Conservation (phyloP, 2,888 invertebrate species). For the Tetrapedia diversipes region DNA sequence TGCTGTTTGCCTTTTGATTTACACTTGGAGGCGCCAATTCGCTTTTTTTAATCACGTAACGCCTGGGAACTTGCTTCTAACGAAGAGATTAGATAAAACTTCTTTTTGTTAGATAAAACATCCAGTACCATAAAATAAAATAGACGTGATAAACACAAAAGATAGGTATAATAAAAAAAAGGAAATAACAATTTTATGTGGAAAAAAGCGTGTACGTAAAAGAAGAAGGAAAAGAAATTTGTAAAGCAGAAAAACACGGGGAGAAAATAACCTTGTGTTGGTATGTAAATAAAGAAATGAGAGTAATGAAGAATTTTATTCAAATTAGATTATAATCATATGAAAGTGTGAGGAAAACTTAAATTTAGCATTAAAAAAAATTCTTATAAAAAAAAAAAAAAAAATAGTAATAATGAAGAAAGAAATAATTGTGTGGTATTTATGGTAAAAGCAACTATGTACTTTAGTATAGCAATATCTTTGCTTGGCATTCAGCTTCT, state of each 20-base stretch:
- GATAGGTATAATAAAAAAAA: not conserved
- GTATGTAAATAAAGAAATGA: not conserved
- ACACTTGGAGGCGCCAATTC: slow-evolving; percentile 13
- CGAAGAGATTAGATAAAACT: not conserved
- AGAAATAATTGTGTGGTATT: not conserved
- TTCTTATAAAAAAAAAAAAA: not conserved
- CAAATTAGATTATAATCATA: not conserved
- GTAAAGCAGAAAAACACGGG: not conserved
- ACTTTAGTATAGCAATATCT: not conserved
- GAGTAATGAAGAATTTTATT: not conserved
- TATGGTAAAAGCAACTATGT: not conserved
- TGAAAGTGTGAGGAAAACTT: not conserved
- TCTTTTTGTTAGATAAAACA: slow-evolving; percentile 26
- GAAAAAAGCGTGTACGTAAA: not conserved
- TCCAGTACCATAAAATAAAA: not conserved
- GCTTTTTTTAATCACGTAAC: slow-evolving; percentile 25
- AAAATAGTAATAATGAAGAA: not conserved
- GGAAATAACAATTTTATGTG: not conserved
- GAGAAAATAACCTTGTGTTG: not conserved
- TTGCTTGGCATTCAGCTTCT: not conserved
- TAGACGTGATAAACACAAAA: too few species aligned
- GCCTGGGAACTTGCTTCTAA: slow-evolving; percentile 1
- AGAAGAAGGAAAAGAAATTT: not conserved
- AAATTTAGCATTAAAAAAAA: not conserved
- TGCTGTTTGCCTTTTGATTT: slow-evolving; percentile 11